Conservation (phyloP, 2,888 invertebrate genomes). For the Eupeodes latifasciatus region DNA sequence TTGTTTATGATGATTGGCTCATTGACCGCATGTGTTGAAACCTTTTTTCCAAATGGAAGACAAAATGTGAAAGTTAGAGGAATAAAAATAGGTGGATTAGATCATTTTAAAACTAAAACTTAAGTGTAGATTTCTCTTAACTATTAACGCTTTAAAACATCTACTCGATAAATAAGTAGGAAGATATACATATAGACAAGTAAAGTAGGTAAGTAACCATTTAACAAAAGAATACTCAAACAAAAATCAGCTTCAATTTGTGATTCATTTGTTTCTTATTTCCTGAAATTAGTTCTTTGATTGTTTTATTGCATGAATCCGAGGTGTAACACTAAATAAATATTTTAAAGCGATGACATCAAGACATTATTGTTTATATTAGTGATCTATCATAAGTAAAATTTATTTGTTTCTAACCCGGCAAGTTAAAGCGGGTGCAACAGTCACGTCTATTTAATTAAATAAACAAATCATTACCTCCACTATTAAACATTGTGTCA, state of each 20-base stretch:
- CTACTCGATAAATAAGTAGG: background rate
- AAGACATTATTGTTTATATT: conserved; percentile 26
- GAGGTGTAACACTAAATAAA: conserved; percentile 1
- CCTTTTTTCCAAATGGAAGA: background rate
- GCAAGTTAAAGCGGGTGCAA: conserved; percentile 17
- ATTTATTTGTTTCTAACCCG: background rate
- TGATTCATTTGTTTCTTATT: conserved; percentile 31
- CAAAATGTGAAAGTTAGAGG: conserved; percentile 32
- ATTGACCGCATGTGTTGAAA: background rate
- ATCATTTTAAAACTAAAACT: conserved; percentile 10
- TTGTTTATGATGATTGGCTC: background rate
- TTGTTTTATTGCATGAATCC: background rate
- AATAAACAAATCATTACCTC: background rate
- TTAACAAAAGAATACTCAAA: background rate
- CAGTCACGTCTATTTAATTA: conserved; percentile 32
- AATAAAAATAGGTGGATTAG: conserved; percentile 8
- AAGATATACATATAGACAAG: background rate
- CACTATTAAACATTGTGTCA: conserved; percentile 26
- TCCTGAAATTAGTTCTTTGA: conserved; percentile 17
- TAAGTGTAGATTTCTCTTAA: background rate
- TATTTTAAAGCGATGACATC: conserved; percentile 40
- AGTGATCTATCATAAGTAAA: conserved; percentile 16
- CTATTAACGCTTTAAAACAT: background rate
- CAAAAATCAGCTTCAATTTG: background rate
- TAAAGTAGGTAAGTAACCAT: background rate